Evolutionary conservation across 2,797 vertebrate species (phyloP), one percentile per base, ranked within the genome.

Genomic region (Vireo griseus): DNA sequence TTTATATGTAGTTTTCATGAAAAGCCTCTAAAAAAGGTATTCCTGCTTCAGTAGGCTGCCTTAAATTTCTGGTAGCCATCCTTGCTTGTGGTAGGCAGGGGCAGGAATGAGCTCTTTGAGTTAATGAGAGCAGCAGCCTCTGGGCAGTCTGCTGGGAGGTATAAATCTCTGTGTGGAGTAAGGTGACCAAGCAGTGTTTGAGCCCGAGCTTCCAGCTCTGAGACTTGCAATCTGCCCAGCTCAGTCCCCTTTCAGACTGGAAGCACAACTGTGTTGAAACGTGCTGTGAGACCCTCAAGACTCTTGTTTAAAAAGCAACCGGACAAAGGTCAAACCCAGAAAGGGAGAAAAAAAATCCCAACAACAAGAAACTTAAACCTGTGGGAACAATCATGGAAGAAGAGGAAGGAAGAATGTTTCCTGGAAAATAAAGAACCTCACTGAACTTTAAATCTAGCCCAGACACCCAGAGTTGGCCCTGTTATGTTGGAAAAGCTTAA

Each of bases 371-470:
- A 78, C 39, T 57, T 66, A 90, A 85, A 90, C 71, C 86, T 81
- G 42, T 78, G 93, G 89, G 93, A 94, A 90, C 81, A 94, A 51
- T 78, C 66, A 67, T 5, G 10, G 59, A 82, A 77, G 81, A 48
- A 90, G 63, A 94, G 96, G 96, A 96, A 96, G 96, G 88, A 97
- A 95, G 84, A 95, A 74, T 20, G 84, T 94, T 96, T 96, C 96
- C 95, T 90, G 93, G 80, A 92, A 96, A 96, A 94, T 92, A 95
- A 94, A 73, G 89, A 92, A 86, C 93, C 76, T 94, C 40, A 45
- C 33, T 95, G 95, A 95, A 81, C 73, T 95, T 95, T 58, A 92
- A 89, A 71, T 82, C 40, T 77, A 93, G 67, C 63, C 62, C 91
- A 95, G 93, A 92, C 85, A 94, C 26, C 28, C 63, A 58, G 51